Evolutionary conservation across 2,113 vertebrate species (phyloP).

Genomic region (Oceanites oceanicus): DNA sequence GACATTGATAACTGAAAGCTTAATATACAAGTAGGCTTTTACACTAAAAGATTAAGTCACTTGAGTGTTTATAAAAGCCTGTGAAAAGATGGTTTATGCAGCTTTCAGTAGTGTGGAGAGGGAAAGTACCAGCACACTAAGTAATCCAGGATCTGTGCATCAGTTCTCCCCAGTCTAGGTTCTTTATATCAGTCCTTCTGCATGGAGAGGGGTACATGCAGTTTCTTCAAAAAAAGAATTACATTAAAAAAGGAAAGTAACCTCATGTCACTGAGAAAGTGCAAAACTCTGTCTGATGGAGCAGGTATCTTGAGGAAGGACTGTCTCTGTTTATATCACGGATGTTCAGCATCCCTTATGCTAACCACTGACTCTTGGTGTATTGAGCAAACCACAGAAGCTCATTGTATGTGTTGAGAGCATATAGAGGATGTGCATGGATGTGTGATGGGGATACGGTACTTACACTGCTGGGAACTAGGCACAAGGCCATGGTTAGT

Average conservation of each 20-base stretch:
- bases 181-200: background rate
- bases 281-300: background rate
- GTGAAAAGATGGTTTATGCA: background rate
- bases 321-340: rapidly evolving
- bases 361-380: background rate
- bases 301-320: background rate
- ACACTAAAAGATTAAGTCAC: background rate
- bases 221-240: background rate
- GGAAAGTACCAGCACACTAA: background rate
- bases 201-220: background rate
- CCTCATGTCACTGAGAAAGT: background rate
- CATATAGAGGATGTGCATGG: rapidly evolving
- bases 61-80: conserved; percentile 13
- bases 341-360: background rate
- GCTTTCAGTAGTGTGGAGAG: background rate
- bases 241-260: background rate
- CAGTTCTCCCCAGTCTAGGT: background rate
- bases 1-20: conserved; percentile 31
- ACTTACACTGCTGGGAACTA: background rate
- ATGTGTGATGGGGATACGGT: background rate
- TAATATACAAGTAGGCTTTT: conserved; percentile 14
- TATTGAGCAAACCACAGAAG: background rate
- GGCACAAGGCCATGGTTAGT: background rate
- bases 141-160: background rate
- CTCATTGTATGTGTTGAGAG: background rate